Base-by-base conservation (phyloP, 2,797 vertebrate species). In the Tamandua tetradactyla region DNA sequence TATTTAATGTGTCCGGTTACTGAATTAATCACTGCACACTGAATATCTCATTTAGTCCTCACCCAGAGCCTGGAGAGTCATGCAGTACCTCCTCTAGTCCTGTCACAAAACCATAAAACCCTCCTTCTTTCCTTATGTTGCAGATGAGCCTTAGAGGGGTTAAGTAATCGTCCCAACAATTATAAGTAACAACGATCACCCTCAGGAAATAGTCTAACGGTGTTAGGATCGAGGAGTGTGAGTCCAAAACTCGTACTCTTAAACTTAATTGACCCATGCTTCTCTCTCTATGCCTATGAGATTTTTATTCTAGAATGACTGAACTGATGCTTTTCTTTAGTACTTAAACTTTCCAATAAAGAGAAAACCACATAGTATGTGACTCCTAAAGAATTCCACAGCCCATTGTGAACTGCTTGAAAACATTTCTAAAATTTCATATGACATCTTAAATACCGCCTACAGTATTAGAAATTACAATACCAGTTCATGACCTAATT, bases 341-440 rank as follows among this genome's bases (percentile, higher is more conserved):
- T 76, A 72, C 14, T 72, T 96, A 90, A 40, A 92, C 44, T 80
- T 89, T 82, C 79, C 80, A 93, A 71, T 79, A 75, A 74, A 86
- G 75, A 83, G 75, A 92, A 74, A 47, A 49, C 85, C 79, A 80
- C 71, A 61, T 55, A 62, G 32, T 80, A 3, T 90, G 81, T 61
- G 95, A 92, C 90, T 93, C 82, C 66, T 55, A 13, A 95, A 83
- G 93, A 97, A 97, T 97, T 68, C 87, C 74, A 52, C 71, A 87
- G 44, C 72, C 18, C 59, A 83, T 86, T 92, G 93, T 97, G 90
- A 95, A 35, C 72, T n/a, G 64, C 52, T 89, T 94, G 76, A 83
- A 89, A 93, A 87, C 75, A 94, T 96, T 94, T 79, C 88, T 94
- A 93, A 95, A 94, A 94, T 95, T 94, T 83, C 90, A 72, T 44